Conservation (phyloP, 2,888 invertebrate species). For the Pheosia gnoma region DNA sequence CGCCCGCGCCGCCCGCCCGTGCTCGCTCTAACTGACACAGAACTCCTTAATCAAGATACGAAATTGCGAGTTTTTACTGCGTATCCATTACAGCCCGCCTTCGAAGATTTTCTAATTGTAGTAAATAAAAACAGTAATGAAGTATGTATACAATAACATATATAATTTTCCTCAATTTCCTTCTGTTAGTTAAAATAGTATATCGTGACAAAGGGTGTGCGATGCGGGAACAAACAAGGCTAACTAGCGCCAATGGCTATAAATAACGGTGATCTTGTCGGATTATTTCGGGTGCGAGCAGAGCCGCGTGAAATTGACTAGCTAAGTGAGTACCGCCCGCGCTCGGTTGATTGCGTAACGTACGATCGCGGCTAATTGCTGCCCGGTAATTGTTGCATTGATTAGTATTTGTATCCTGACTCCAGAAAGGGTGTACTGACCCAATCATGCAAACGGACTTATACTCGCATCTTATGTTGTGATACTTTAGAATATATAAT, state of each 20-base stretch:
- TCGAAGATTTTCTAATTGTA: not conserved
- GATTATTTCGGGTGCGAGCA: slow-evolving; percentile 41
- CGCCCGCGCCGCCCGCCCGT: not conserved
- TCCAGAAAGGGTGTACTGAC: too few species aligned
- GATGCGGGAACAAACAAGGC: not conserved
- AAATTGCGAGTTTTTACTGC: slow-evolving; percentile 4
- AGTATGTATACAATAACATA: not conserved
- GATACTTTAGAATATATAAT: not conserved
- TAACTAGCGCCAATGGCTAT: slow-evolving; percentile 34
- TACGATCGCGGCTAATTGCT: slow-evolving; percentile 11
- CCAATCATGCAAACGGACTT: too few species aligned
- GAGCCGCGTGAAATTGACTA: slow-evolving; percentile 51
- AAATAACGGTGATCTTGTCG: slow-evolving; percentile 51
- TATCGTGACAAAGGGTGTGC: not conserved
- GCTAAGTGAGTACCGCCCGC: slow-evolving; percentile 15
- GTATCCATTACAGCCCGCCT: not conserved
- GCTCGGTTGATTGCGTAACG: not conserved
- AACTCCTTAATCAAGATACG: slow-evolving; percentile 5
- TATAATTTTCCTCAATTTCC: not conserved
- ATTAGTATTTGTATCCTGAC: not conserved
- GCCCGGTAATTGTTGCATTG: not conserved
- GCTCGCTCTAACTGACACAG: not conserved
- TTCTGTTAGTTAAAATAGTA: not conserved
- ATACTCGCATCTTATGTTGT: not conserved
- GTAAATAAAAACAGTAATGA: not conserved